Conservation (phyloP, 1,140 invertebrate genomes). For the Drosophila mojavensis region DNA sequence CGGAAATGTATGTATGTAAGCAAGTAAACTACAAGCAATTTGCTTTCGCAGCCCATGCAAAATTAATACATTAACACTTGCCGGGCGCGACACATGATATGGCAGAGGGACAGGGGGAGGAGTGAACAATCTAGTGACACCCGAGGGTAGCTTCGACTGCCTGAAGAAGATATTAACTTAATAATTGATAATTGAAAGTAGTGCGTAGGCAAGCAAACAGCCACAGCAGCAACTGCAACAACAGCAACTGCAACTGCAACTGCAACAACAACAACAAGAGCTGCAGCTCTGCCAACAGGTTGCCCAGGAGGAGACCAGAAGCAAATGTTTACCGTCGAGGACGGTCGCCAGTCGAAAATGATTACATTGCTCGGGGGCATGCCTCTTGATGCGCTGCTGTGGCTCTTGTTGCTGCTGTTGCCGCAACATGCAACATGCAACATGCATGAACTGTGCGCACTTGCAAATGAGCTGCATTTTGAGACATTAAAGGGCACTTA, state of each 20-base stretch:
- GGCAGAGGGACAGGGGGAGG: not conserved
- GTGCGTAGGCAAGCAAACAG: constrained; percentile 31
- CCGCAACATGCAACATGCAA: constrained; percentile 1
- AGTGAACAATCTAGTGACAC: constrained; percentile 43
- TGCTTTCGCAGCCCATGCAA: constrained; percentile 8
- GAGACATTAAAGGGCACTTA: constrained; percentile 82
- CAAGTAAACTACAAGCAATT: constrained; percentile 22
- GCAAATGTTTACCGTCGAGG: not conserved
- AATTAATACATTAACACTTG: constrained; percentile 74
- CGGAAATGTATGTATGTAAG: not conserved
- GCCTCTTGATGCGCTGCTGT: constrained; percentile 50
- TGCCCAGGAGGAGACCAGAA: constrained; percentile 45
- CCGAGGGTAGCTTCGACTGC: constrained; percentile 1
- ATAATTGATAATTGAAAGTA: constrained; percentile 81
- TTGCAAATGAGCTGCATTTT: constrained; percentile 80
- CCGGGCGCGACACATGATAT: constrained; percentile 9
- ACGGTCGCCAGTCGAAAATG: constrained; percentile 50
- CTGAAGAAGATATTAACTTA: constrained; percentile 78
- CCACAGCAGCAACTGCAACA: too few relatives aligned
- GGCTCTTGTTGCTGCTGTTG: constrained; percentile 35
- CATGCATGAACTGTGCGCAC: constrained; percentile 41
- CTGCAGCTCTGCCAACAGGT: constrained; percentile 18
- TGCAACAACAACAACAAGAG: too few relatives aligned
- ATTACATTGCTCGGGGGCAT: constrained; percentile 60
- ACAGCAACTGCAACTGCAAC: too few relatives aligned